phyloP scores from a whole-genome alignment of 2,113 vertebrate genomes.

The Hyperoodon ampullatus region DNA sequence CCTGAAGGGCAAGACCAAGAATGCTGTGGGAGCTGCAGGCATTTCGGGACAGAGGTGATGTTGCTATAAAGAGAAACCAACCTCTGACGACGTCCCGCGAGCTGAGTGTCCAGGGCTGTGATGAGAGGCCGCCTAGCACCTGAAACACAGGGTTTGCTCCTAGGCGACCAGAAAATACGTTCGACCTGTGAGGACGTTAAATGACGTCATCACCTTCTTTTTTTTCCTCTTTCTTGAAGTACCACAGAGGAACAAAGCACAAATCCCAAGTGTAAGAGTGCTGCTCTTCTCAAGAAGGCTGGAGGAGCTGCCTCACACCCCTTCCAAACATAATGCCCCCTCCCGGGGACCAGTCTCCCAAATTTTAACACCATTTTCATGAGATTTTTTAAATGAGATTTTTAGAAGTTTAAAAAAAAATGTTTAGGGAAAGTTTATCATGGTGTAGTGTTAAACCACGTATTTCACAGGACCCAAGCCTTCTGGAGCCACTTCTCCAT shows the following conservation, averaged over 20 bases:
- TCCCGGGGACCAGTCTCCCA: background rate
- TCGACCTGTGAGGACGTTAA: background rate
- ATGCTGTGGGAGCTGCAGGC: background rate
- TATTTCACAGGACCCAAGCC: background rate
- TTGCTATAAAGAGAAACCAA: slow-evolving; percentile 63
- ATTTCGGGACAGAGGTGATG: background rate
- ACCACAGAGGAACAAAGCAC: background rate
- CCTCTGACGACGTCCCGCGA: background rate
- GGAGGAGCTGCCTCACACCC: no score
- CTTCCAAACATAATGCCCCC: background rate
- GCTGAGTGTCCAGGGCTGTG: background rate
- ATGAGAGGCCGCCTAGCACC: background rate
- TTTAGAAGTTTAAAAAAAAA: background rate
- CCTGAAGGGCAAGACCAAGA: slow-evolving; percentile 56
- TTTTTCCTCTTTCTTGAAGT: background rate
- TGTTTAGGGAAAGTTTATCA: background rate
- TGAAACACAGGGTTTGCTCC: background rate
- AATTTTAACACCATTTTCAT: background rate
- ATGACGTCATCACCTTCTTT: background rate
- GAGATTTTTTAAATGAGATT: background rate
- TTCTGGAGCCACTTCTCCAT: background rate
- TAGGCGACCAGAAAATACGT: background rate
- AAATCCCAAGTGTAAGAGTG: background rate
- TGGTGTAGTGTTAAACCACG: background rate
- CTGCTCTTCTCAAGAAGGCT: background rate